Percentiles rank a stretch among this genome's conserved stretches.
These are phyloP conservation scores for Mythimna lalbum DNA, from an alignment of 2,888 invertebrate species.

Conservation along the genomic window DNA sequence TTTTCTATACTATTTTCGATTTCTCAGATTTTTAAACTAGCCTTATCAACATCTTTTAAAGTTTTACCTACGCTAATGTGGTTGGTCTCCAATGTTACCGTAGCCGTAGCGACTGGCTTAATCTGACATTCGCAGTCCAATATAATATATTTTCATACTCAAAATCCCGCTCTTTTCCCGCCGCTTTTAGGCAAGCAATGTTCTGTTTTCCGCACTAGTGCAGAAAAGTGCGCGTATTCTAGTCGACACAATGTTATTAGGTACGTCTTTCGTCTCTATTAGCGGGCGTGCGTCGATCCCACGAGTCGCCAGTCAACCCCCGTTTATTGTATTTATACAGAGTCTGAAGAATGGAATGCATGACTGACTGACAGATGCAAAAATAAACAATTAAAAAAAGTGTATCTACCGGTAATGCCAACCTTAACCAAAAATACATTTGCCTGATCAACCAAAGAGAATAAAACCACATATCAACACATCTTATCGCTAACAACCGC, in stretches of 20 bases:
- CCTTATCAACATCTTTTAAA: neutral
- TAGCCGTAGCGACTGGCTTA: neutral
- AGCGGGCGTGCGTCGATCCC: too few relatives aligned
- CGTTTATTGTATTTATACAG: too few relatives aligned
- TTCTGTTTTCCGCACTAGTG: too few relatives aligned
- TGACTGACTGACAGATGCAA: neutral
- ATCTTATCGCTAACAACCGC: conserved; percentile 18
- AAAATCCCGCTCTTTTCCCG: too few relatives aligned
- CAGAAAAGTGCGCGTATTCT: too few relatives aligned
- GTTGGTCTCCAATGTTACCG: neutral
- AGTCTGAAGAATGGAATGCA: too few relatives aligned
- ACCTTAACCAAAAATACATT: conserved; percentile 3
- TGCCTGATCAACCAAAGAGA: conserved; percentile 2
- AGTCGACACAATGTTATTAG: too few relatives aligned
- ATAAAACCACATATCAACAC: conserved; percentile 12
- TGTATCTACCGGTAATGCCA: neutral
- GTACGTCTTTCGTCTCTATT: fast-evolving
- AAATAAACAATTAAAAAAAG: neutral
- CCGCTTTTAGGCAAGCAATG: too few relatives aligned
- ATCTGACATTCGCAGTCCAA: too few relatives aligned
- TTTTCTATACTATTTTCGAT: neutral
- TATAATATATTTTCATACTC: too few relatives aligned
- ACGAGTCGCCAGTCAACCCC: too few relatives aligned
- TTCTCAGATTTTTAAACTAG: too few relatives aligned
- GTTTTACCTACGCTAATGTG: neutral